Evolutionary conservation across 2,797 vertebrate genomes (phyloP).

Genomic region (Hyperoplus immaculatus): DNA sequence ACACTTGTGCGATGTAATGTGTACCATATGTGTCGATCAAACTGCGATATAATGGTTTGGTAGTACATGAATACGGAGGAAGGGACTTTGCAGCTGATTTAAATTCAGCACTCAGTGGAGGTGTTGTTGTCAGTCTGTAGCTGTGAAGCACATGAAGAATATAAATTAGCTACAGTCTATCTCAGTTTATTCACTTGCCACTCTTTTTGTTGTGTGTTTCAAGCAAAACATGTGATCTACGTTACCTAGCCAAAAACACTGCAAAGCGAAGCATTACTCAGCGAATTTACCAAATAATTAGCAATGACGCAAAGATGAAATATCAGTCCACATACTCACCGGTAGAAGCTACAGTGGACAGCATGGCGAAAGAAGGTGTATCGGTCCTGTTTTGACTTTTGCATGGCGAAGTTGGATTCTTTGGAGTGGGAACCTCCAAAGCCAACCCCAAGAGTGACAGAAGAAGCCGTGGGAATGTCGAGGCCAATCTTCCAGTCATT

Average conservation of each 20-base stretch:
- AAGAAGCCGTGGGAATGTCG: not conserved
- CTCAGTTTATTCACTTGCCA: not conserved
- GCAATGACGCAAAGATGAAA: too few species aligned
- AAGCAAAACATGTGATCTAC: too few species aligned
- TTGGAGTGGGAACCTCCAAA: slow-evolving; percentile 68
- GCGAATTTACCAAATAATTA: too few species aligned
- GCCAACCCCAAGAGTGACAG: not conserved
- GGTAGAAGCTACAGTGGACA: slow-evolving; percentile 66
- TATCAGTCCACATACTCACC: slow-evolving; percentile 49
- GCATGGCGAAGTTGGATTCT: slow-evolving; percentile 45
- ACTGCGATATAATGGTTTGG: slow-evolving; percentile 7
- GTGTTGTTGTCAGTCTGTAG: slow-evolving; percentile 50
- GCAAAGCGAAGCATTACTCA: too few species aligned
- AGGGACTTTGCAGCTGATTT: slow-evolving; percentile 39
- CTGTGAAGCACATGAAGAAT: slow-evolving; percentile 45
- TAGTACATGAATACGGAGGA: slow-evolving; percentile 47
- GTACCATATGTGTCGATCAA: slow-evolving; percentile 76
- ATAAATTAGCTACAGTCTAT: not conserved
- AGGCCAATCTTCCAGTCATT: slow-evolving; percentile 72
- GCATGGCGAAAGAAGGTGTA: slow-evolving; percentile 73
- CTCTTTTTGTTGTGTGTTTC: not conserved
- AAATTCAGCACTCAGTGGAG: slow-evolving; percentile 55
- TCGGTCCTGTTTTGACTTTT: slow-evolving; percentile 74
- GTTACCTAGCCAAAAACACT: not conserved
- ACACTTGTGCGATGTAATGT: slow-evolving; percentile 73